Evolutionary conservation across 1,140 invertebrate species (phyloP), one percentile per base, ranked within the genome.

Genomic region (Drosophila orosa): DNA sequence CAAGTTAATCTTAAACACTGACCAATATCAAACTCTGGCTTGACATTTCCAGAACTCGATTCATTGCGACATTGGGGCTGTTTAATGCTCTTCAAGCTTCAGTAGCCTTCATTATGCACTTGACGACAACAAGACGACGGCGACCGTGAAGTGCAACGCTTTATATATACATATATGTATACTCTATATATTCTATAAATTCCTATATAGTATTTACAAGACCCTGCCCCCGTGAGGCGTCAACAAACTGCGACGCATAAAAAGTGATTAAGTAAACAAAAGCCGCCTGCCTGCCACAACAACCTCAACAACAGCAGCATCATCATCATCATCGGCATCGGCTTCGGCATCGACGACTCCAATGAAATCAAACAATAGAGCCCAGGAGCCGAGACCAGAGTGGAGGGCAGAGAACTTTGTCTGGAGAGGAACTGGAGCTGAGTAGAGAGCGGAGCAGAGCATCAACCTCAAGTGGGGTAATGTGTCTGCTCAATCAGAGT

Each of bases 231-330:
- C 40, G 44, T 10, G 44, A 17, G 50, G 50, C 72, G 78, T 75
- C 78, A 68, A 80, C 71, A 80, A 74, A 78, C 63, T 80, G 63
- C 68, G 57, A 59, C 69, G 65, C 68, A 60, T 58, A 75, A 67
- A 67, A 75, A 75, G 63, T 76, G 74, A 77, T 83, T 78, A 62
- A 75, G 74, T 86, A 81, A 85, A 85, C 67, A 86, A 78, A 60
- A 78, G 79, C 73, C 39, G 54, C 45, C 69, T 35, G 50, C 50
- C 50, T 54, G 31, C 55, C 44, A 60, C 54, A 59, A 52, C 37
- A 63, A 29, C 19, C 19, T 37, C 45, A 19, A 54, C 45, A 25
- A 19, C 31, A 60, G 22, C 71, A 42, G 24, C 71, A n/a, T 5
- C 44, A 25, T 9, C 44, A 7, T 9, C 48, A 55, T 44, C 33